A percentile compares a stretch with the other conserved stretches of the same genome.
phyloP scores from a whole-genome alignment of 2,113 vertebrate species.

The Rafetus swinhoei region DNA sequence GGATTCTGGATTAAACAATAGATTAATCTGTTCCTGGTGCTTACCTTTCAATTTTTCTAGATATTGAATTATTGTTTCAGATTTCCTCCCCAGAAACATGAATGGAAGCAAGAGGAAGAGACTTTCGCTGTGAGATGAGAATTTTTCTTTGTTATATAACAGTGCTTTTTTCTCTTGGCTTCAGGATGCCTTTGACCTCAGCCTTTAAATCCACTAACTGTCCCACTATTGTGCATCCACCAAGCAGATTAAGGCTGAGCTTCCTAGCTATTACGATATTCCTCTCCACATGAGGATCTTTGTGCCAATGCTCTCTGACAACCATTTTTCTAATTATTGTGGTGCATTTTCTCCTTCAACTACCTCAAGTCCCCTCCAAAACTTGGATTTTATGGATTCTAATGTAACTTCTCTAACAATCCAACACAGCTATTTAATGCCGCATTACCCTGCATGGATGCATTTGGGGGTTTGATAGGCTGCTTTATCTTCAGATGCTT shows the following conservation, averaged over 20 bases:
- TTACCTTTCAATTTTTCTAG: neutral
- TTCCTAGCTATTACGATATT: neutral
- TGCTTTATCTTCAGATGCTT: neutral
- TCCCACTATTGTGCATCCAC: neutral
- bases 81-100: neutral
- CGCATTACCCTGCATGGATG: neutral
- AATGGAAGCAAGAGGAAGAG: neutral
- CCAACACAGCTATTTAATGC: neutral
- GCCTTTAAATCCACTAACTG: neutral
- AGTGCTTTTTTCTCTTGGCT: neutral
- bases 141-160: neutral
- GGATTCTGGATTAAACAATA: neutral
- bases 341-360: neutral
- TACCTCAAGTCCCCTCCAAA: neutral
- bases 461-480: neutral
- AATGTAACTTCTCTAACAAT: rapidly evolving
- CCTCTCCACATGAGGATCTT: neutral
- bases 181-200: neutral
- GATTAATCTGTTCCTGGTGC: neutral
- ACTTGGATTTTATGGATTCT: neutral
- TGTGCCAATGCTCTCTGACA: neutral
- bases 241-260: neutral
- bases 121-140: neutral
- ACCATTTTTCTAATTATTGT: neutral
- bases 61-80: neutral